Evolutionary conservation across 1,140 invertebrate genomes (phyloP), one percentile per base, ranked within the genome.

Genomic region (Trichoplusia ni): DNA sequence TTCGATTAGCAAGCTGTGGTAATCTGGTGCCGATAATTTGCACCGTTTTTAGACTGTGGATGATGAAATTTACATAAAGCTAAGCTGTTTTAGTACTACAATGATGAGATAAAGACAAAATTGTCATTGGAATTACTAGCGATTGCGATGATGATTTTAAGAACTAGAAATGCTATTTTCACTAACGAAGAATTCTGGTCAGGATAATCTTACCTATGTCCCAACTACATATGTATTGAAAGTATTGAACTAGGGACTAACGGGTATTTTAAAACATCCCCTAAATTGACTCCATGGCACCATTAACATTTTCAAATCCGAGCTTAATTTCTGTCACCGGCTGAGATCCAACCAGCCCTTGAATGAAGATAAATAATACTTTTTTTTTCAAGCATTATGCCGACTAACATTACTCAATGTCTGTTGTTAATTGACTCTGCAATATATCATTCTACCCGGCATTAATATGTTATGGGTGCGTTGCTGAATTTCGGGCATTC

Each of bases 371-470:
- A 70, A 72, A 69, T 65, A 61, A 49, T 49, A 21, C 54, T 38
- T 71, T 60, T 73, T 76, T 65, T 58, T 71, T 71, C 53, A 23
- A 66, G 33, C 66, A 67, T 73, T 70, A 71, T 70, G 67, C 53
- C 53, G 47, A 46, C 29, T 62, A 37, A 66, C 59, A 76, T 79
- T 71, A 76, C 60, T 76, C 76, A 76, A 71, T 72, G 76, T 79
- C 71, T 64, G 37, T 49, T 68, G 66, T 71, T 79, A 79, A 79
- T 79, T 79, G 76, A 75, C 69, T 65, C 38, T 33, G 58, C 69
- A 67, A 64, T 72, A 70, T 61, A 69, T 69, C 66, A 69, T 59
- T 61, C 58, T 44, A 59, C 19, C 37, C 33, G 51, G 33, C 47
- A 42, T 64, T 60, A 60, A 58, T 58, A 47, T 60, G 54, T 59